These are phyloP conservation scores for Orthosia incerta DNA, from an alignment of 2,888 invertebrate genomes.

Conservation along the genomic window DNA sequence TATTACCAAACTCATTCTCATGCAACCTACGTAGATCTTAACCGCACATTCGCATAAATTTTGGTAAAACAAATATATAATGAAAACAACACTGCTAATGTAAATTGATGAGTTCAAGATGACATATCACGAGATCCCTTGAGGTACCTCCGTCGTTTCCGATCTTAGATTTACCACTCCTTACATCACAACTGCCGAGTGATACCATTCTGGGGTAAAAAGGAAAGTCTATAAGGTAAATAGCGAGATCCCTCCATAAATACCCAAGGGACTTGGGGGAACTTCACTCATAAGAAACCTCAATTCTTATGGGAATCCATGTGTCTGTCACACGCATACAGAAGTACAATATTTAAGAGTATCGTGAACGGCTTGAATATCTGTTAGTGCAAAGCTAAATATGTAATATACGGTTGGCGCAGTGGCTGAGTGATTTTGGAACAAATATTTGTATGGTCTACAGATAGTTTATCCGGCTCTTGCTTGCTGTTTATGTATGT, in stretches of 20 bases:
- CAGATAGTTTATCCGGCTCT: too few relatives aligned
- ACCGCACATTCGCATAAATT: too few relatives aligned
- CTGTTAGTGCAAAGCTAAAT: too few relatives aligned
- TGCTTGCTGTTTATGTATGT: too few relatives aligned
- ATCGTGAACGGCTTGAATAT: conserved; percentile 22
- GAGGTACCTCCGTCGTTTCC: neutral
- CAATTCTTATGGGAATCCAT: conserved; percentile 59
- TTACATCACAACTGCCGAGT: conserved; percentile 19
- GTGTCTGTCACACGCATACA: conserved; percentile 52
- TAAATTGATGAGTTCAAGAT: neutral
- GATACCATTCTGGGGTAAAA: conserved; percentile 23
- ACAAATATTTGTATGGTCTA: too few relatives aligned
- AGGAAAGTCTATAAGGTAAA: conserved; percentile 54
- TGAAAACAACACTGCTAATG: neutral
- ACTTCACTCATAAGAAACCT: conserved; percentile 35
- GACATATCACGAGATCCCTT: conserved; percentile 19
- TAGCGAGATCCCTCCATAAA: conserved; percentile 42
- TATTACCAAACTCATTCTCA: neutral
- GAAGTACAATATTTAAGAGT: conserved; percentile 6
- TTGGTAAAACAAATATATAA: too few relatives aligned
- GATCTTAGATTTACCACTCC: conserved; percentile 22
- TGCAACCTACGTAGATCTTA: too few relatives aligned
- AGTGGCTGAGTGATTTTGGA: too few relatives aligned
- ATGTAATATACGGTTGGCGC: too few relatives aligned
- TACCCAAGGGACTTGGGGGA: conserved; percentile 41